Evolutionary conservation across 1,140 invertebrate genomes (phyloP), one percentile per base, ranked within the genome.

Genomic region (Polyergus mexicanus): DNA sequence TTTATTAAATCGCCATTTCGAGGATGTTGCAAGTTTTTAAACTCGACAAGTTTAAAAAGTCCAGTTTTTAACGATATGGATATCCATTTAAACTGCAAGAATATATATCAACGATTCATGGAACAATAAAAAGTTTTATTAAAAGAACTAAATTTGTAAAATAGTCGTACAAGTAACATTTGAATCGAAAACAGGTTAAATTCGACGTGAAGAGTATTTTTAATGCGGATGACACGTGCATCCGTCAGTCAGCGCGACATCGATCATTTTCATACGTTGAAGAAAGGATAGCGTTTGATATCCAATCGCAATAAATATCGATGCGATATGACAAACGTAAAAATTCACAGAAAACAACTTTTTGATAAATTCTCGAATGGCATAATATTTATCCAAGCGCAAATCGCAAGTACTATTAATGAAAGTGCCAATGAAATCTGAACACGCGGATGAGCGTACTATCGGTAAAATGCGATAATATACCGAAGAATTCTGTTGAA

Each of bases 121-220:
- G 47, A 69, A 69, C 76, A 56, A 54, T 80, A 80, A 80, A 80
- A 56, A 69, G 44, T 80, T 69, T 80, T 80, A 78, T 32, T 32
- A 32, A 32, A 32, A 44, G 10, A 44, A 78, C 41, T 28, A 19
- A 11, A n/a, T 10, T 69, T 63, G 47, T 69, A 69, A 80, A 80
- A 54, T 16, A 25, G 62, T 11, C 58, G 60, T 38, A 32, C 44
- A 60, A 71, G 66, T 25, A 60, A 72, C 66, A 25, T 72, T 80
- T 13, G 76, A 68, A 69, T 80, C 35, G 19, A 44, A 72, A 81
- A 71, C 66, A 72, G 54, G 66, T 51, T 58, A 72, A 72, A 60
- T 41, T 68, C 35, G 22, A 72, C 54, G 19, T 19, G 38, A 72
- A 58, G 66, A 72, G 54, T 51, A 71, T 38, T 81, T 58, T 81